Evolutionary conservation across 2,113 vertebrate species (phyloP), one percentile per base, ranked within the genome.

Genomic region (Etia nguti): DNA sequence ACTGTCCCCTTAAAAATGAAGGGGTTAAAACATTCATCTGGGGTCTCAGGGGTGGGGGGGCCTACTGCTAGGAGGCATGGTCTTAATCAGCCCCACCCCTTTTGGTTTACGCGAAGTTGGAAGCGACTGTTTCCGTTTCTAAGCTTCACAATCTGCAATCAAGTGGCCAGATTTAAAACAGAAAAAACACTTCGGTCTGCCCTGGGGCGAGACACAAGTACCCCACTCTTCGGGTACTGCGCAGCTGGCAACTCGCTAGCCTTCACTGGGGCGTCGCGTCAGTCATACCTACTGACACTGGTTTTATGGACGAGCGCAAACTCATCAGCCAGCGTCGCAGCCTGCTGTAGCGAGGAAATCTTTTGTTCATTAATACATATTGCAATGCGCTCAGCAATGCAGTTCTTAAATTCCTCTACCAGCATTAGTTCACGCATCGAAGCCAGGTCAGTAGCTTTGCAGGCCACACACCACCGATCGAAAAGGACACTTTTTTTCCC

Each of bases 341-440:
- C 55, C 22, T 56, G 2, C 55, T 56, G 1, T 56, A 1, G 55
- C 1, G 10, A 56, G 55, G 55, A 56, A 56, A 26, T 6, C 55
- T 26, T 26, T 0, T 56, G 11, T 26, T 56, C 55, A 26, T 56
- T 56, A 8, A 56, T 15, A 56, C 26, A 56, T 56, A 56, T 2
- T 13, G 11, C 11, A 1, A 56, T 13, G 22, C 6, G 6, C 22
- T 56, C 4, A 7, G 55, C 55, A 56, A 26, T 26, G 22, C 10
- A 55, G n/a, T 29, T 57, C 56, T 57, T 59, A 16, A 9, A 16
- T 59, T 59, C 56, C 22, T 50, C 48, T 8, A 20, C 20, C 4
- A 2, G 6, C 2, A 59, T 59, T 29, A 1, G 1, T 29, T 59
- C 2, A 9, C 7, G 0, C 2, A 59, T 59, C 0, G 3, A 29